A percentile compares a stretch with the other conserved stretches of the same genome.
These are phyloP conservation scores for Ovis aries DNA, from an alignment of 2,113 vertebrate species.

Conservation along the genomic window ARS-UI_Ramb_v3.0 NC_056060.1:22410001-22410500, in stretches of 20 bases:
- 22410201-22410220: background rate
- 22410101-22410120: conserved; percentile 23
- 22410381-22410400: background rate
- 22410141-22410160: conserved; percentile 60
- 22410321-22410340: background rate
- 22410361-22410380: background rate
- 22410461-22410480: background rate
- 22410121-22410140: background rate
- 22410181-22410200: conserved; percentile 2
- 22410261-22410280: conserved; percentile 5
- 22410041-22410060: conserved; percentile 46
- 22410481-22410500: background rate
- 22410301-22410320: background rate
- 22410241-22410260: conserved; percentile 47
- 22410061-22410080: conserved; percentile 37
- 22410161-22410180: background rate
- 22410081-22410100: background rate
- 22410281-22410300: background rate
- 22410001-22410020: conserved; percentile 19
- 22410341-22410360: background rate
- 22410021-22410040: conserved; percentile 58
- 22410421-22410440: background rate
- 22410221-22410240: background rate
- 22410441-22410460: background rate
- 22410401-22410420: background rate